Conservation (phyloP, 2,113 vertebrate genomes). For the Menidia beryllina region DNA sequence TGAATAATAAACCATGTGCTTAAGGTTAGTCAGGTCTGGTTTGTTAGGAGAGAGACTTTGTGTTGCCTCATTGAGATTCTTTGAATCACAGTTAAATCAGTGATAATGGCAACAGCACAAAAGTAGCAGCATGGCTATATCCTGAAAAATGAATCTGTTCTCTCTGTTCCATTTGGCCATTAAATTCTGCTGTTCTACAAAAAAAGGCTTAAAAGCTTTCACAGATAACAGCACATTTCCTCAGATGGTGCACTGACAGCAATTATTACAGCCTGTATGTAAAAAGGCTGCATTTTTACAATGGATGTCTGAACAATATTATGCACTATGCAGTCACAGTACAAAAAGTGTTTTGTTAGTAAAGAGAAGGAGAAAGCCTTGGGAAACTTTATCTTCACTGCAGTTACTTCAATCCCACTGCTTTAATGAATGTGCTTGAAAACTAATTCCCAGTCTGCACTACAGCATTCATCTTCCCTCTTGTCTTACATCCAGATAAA, state of each 20-base stretch:
- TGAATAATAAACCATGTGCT: too few relatives aligned
- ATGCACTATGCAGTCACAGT: constrained; percentile 22
- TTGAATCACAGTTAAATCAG: constrained; percentile 41
- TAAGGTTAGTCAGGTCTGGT: constrained; percentile 10
- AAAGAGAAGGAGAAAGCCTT: constrained; percentile 32
- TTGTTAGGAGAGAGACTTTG: constrained; percentile 34
- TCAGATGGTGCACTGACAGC: constrained; percentile 58
- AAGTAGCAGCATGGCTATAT: constrained; percentile 30
- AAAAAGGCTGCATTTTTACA: constrained; percentile 17
- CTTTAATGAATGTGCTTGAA: constrained; percentile 62
- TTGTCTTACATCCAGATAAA: constrained; percentile 66
- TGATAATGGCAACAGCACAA: constrained; percentile 23
- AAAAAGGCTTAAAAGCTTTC: constrained; percentile 60
- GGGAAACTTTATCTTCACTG: constrained; percentile 32
- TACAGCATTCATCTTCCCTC: constrained; percentile 53
- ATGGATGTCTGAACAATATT: constrained; percentile 33
- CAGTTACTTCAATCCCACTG: constrained; percentile 44
- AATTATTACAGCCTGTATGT: constrained; percentile 51
- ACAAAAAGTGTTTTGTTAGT: constrained; percentile 38
- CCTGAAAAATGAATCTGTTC: constrained; percentile 36
- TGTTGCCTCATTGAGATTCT: constrained; percentile 31
- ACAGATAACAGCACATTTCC: constrained; percentile 53
- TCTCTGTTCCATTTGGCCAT: constrained; percentile 52
- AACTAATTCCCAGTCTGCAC: constrained; percentile 50
- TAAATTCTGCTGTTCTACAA: constrained; percentile 44